Base-by-base conservation (phyloP, 2,888 invertebrate species). In the Sinopyrophorus schimmeli region DNA sequence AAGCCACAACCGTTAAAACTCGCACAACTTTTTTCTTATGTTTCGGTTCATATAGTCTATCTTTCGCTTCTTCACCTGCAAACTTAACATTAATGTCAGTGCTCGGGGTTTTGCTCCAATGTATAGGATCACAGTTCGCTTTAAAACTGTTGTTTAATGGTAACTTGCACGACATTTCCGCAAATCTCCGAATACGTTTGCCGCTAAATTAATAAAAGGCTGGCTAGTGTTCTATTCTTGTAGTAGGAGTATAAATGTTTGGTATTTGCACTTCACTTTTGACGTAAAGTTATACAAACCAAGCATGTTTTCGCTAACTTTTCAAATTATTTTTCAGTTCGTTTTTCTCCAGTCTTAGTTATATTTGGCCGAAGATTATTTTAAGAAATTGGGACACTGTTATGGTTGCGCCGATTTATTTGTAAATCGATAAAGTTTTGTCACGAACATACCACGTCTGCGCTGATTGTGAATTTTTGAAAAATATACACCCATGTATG, bases 1-100 rank as follows among this genome's bases (percentile, higher is more conserved):
- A 96, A 39, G 93, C 90, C 65, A 94, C 82, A 59, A 96, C 95
- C 12, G 95, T 95, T 66, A 95, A 81, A 62, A 95, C 89, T 58
- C 94, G 83, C 57, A 94, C 86, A 74, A 88, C 82, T 77, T 94
- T 92, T 74, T 89, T 89, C 73, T 87, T 86, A 66, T 87, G 86
- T 73, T 89, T 90, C 55, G 89, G 86, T 71, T 89, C 89, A 76
- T 87, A 87, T 43, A 87, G 76, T 62, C 83, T 80, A 71, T 87
- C 87, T 65, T 81, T 82, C 48, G 80, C 78, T 57, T 81, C 80
- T 41, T 81, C 80, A 1, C 80, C 81, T 10, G 81, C 81, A 60
- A 87, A 79, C 71, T 83, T 85, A 28, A 86, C 78, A 68, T 81
- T 82, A 69, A 70, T 65, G 35, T 83, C 82, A 32, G 72, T 65